A percentile compares a stretch with the other conserved stretches of the same genome.
Evolutionary conservation across 2,113 vertebrate genomes (phyloP).

Genomic region (Campylomormyrus tamandua): DNA sequence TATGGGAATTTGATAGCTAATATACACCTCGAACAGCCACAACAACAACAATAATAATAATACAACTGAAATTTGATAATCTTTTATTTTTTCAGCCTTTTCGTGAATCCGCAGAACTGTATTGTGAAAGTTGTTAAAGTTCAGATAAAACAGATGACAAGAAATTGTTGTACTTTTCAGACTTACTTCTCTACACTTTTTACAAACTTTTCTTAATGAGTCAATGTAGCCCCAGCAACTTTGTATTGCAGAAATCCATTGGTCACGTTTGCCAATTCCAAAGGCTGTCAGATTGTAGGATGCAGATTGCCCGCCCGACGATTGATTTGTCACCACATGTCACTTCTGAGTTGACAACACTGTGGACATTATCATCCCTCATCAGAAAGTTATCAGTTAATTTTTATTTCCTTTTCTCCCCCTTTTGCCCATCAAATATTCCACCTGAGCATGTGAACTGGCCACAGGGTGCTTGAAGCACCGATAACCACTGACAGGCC

Average conservation of each 20-base stretch:
- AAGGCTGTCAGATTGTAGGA: conserved; percentile 37
- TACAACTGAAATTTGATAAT: background rate
- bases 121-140: background rate
- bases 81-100: background rate
- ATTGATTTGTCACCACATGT: conserved; percentile 51
- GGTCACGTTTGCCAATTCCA: conserved; percentile 19
- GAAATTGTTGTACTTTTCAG: background rate
- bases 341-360: conserved; percentile 39
- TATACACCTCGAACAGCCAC: no score
- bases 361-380: conserved; percentile 50
- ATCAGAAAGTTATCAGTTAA: conserved; percentile 58
- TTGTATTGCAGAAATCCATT: background rate
- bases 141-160: background rate
- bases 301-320: conserved; percentile 51
- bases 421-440: conserved; percentile 46
- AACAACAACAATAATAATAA: background rate
- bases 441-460: conserved; percentile 29
- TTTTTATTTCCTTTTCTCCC: conserved; percentile 42
- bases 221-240: background rate
- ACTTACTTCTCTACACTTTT: background rate
- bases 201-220: background rate
- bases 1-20: background rate
- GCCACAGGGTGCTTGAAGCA: conserved; percentile 46
- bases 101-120: background rate
- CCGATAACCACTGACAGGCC: conserved; percentile 47